Percentiles rank a stretch among this genome's conserved stretches.
phyloP scores from a whole-genome alignment of 2,113 vertebrate genomes.

The Promerops cafer region DNA sequence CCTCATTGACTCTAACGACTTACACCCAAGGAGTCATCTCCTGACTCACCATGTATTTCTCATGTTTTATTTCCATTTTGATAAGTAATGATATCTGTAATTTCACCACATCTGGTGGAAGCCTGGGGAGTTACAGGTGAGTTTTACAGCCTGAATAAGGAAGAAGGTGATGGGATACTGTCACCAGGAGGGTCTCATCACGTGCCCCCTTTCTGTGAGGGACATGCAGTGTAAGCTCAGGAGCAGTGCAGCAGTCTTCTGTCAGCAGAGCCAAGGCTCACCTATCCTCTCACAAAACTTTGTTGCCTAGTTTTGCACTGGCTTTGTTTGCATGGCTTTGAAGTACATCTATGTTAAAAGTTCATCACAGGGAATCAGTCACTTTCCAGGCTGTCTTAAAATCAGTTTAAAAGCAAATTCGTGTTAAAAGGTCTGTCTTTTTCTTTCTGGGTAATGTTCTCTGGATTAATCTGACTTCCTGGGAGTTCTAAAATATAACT shows the following conservation, averaged over 20 bases:
- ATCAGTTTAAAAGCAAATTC: background rate
- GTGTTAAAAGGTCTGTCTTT: background rate
- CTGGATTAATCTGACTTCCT: background rate
- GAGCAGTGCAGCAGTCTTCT: background rate
- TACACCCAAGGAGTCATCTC: rapidly evolving
- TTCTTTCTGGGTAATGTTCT: background rate
- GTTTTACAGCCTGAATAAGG: background rate
- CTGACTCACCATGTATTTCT: background rate
- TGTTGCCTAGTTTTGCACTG: background rate
- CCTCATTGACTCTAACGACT: background rate
- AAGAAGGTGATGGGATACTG: background rate
- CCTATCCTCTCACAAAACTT: background rate
- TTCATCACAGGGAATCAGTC: background rate
- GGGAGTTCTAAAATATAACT: background rate
- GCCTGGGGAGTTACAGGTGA: rapidly evolving
- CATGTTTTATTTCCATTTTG: background rate
- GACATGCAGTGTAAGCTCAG: background rate
- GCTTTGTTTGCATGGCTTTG: background rate
- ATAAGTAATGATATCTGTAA: background rate
- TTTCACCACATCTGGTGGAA: background rate
- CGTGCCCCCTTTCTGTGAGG: rapidly evolving
- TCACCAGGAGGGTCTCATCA: background rate
- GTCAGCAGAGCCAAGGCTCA: background rate
- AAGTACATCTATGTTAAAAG: background rate
- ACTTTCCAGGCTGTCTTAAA: background rate